Conservation (phyloP, 2,888 invertebrate genomes). For the Caenorhabditis sp. region DNA sequence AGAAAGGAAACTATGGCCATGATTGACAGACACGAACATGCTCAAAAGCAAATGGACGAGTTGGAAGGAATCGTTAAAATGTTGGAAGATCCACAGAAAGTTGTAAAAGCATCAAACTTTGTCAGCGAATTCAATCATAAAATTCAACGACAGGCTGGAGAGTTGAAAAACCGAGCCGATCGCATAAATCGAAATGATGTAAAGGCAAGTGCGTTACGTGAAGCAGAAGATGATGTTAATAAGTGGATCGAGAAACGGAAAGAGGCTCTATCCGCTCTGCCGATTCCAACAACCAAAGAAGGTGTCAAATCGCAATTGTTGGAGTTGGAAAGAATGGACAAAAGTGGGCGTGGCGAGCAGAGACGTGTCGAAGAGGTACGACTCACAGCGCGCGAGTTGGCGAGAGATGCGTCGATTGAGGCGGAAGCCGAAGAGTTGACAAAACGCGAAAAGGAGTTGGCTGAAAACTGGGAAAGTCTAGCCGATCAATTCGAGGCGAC, state of each 20-base stretch:
- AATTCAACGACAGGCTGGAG: constrained; percentile 25
- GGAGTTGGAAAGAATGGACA: constrained; percentile 44
- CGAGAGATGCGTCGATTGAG: constrained; percentile 34
- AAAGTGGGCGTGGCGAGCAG: constrained; percentile 39
- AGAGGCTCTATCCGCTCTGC: constrained; percentile 13
- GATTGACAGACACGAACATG: constrained; percentile 24
- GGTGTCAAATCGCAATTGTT: constrained; percentile 25
- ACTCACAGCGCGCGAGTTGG: constrained; percentile 37
- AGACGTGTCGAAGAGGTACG: constrained; percentile 42
- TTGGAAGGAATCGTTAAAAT: constrained; percentile 26
- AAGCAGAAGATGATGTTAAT: constrained; percentile 49
- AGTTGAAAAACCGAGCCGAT: constrained; percentile 32
- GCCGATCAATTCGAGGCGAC: constrained; percentile 44
- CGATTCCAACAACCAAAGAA: constrained; percentile 32
- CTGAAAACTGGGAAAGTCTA: constrained; percentile 49
- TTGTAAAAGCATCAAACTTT: constrained; percentile 18
- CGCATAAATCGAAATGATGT: constrained; percentile 48
- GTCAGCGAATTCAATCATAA: constrained; percentile 30
- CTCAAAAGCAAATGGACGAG: constrained; percentile 29
- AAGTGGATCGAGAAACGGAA: constrained; percentile 53
- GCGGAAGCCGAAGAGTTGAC: constrained; percentile 33
- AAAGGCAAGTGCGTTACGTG: constrained; percentile 49
- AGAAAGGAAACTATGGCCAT: constrained; percentile 25
- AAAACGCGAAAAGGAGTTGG: constrained; percentile 39
- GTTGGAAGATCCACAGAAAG: constrained; percentile 14